Base-by-base conservation (phyloP, 37 sponge, comb jelly and placozoan genomes). In the Ephydatia muelleri region DNA sequence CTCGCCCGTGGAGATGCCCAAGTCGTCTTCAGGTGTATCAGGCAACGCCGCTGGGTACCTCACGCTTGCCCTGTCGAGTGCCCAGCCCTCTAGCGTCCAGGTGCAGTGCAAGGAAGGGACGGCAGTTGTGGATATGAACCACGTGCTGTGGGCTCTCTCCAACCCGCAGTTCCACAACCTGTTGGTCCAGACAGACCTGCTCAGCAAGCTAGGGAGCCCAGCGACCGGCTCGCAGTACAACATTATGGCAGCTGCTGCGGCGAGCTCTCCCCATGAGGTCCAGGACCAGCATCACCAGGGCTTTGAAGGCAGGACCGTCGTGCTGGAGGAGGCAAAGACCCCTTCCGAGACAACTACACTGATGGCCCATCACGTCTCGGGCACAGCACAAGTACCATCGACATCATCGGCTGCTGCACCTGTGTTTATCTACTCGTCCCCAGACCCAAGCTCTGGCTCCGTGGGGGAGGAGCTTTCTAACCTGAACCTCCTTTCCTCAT, bases 401-500 rank as follows among this genome's bases (percentile, higher is more conserved):
- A 4, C 1, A 21, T 14, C 19, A 14, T 14, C 57, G 19, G 0
- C 57, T 14, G 12, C 57, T 57, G 57, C 14, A 16, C 57, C 57
- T 21, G 16, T 57, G 57, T 57, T 57, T 14, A 11, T 67, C 14
- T 22, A 37, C 39, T 72, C 78, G 9, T 0, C 66, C n/a, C n/a
- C 74, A 19, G 25, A 26, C 19, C 65, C 43, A 1, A 40, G 16
- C 29, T 5, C 38, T 13, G 38, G 68, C 12, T 38, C 48, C 0
- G 75, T 21, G 27, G 33, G 23, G 2, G 90, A 85, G 0, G 90
- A 90, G 38, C 69, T 90, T 9, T 85, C 90, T 25, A 90, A 90
- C 39, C 86, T 90, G 30, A 85, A 90, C 67, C 86, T 90, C 30
- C 80, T 90, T 12, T 90, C 90, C 1, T 80, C 77, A 38, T 67